Base-by-base conservation (phyloP, 2,888 invertebrate genomes). In the Electrophaes corylata region DNA sequence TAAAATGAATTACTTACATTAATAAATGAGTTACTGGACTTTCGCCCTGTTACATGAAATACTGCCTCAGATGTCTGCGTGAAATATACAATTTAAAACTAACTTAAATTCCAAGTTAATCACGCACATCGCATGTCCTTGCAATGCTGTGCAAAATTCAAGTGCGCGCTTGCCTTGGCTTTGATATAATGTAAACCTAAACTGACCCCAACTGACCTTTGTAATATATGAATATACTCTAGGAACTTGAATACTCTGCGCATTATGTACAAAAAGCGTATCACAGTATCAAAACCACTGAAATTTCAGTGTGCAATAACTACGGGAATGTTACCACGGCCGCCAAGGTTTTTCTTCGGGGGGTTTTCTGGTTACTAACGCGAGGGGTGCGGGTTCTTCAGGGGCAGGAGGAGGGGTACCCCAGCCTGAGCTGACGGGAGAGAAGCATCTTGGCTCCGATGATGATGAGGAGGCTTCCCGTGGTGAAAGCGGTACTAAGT, bases 281-380 rank as follows among this genome's bases (percentile, higher is more conserved):
- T 67, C 67, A 67, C 67, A 67, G 67, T 62, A 19, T 57, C 57
- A 41, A 52, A 57, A 53, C 50, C 53, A 43, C 23, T 14, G 26
- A 11, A 46, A 59, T 14, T 44, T 18, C 10, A 16, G 10, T 43
- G 14, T 47, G 18, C 16, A 39, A n/a, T n/a, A n/a, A 72, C 6
- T 57, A 69, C 63, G 67, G 77, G 78, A 81, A 76, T 78, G 86
- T 92, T 91, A 96, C 96, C 96, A 96, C 2, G 96, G 96, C 75
- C 96, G 93, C 96, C 96, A 96, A 20, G 96, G 96, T 75, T 95
- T 95, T 41, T 96, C 95, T 74, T 95, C 95, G 73, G 88, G 69
- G 8, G 92, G 79, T 88, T 92, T 90, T 93, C 95, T 94, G 71
- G 95, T 96, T 14, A 96, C 96, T 67, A 96, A 87, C 3, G 96